Percentiles rank a stretch among this genome's conserved stretches.
Evolutionary conservation across 2,113 vertebrate species (phyloP).

Genomic region (Pitta sordida): DNA sequence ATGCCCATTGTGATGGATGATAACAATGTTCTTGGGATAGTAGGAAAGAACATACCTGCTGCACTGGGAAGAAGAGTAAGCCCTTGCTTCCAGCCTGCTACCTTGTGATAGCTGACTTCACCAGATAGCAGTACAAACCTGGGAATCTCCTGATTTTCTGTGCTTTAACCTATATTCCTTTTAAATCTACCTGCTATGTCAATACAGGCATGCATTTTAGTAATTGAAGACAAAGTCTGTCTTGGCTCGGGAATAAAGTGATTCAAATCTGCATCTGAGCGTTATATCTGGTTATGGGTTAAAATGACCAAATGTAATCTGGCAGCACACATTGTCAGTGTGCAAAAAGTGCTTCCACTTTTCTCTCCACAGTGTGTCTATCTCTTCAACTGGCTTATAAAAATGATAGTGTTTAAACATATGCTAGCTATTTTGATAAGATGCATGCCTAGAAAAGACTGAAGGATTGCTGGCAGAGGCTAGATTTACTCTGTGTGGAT

Average conservation of each 20-base stretch:
- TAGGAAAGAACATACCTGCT: background rate
- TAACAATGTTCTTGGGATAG: background rate
- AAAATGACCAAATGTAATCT: background rate
- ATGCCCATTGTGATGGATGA: background rate
- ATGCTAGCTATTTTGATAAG: background rate
- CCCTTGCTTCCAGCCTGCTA: background rate
- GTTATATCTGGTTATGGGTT: background rate
- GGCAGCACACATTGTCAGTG: too few species aligned
- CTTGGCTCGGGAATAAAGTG: background rate
- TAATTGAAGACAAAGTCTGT: background rate
- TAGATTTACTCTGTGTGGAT: background rate
- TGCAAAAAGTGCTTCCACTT: background rate
- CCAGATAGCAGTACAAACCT: background rate
- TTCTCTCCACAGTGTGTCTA: background rate
- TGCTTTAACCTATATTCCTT: background rate
- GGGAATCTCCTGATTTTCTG: background rate
- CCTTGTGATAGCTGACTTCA: background rate
- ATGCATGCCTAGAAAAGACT: background rate
- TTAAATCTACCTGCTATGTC: background rate
- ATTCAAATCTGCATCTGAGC: background rate
- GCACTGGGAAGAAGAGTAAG: background rate
- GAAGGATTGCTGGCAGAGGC: background rate
- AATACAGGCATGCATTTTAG: background rate
- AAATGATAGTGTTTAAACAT: background rate
- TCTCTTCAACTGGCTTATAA: background rate